Conservation (phyloP, 2,113 vertebrate species). For the Tricholaema leucomelas region DNA sequence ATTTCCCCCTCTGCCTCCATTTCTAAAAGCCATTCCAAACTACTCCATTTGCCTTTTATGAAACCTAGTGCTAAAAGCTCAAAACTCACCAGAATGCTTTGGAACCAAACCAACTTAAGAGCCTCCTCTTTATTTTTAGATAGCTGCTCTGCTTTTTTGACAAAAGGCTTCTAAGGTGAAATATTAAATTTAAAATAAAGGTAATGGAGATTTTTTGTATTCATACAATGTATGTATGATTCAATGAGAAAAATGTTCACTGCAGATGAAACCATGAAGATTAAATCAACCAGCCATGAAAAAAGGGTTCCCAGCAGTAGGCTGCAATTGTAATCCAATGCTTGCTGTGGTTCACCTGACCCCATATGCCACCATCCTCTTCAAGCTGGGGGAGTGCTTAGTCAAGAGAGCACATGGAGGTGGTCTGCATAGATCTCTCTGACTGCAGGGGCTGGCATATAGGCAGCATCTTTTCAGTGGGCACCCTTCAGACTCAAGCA, state of each 20-base stretch:
- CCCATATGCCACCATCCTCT: neutral
- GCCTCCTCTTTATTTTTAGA: neutral
- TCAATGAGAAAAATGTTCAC: neutral
- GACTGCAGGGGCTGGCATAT: neutral
- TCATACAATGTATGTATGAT: neutral
- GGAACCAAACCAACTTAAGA: neutral
- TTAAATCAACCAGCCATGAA: neutral
- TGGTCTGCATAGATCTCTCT: neutral
- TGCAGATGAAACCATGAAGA: neutral
- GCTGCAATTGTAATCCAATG: neutral
- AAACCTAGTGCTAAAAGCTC: neutral
- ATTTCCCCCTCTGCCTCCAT: neutral
- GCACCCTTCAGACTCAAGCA: neutral
- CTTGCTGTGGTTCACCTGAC: neutral
- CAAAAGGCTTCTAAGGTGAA: neutral
- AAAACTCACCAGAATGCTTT: neutral
- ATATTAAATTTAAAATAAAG: neutral
- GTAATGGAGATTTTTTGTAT: neutral
- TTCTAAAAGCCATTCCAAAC: neutral
- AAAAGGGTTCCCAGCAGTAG: neutral
- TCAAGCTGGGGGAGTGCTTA: neutral
- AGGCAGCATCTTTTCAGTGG: neutral
- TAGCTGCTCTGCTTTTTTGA: neutral
- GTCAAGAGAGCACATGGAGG: neutral
- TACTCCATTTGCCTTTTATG: neutral